These are phyloP conservation scores for Spea bombifrons DNA, from an alignment of 2,113 vertebrate species.

Conservation along the genomic window DNA sequence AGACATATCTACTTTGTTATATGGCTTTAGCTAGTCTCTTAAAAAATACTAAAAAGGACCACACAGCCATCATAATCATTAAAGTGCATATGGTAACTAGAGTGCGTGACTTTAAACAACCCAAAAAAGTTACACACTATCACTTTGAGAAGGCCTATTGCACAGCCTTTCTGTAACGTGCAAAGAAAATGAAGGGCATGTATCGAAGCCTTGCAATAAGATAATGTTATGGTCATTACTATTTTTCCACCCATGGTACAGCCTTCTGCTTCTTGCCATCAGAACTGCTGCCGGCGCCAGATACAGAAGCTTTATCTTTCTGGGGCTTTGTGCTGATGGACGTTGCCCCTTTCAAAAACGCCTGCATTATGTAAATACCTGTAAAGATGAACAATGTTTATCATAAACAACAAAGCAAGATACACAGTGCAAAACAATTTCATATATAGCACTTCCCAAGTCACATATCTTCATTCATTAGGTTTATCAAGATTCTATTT, in stretches of 20 bases:
- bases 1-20: too few species aligned
- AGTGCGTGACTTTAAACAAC: too few species aligned
- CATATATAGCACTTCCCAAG: neutral
- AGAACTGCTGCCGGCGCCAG: constrained; percentile 67
- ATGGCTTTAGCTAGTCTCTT: too few species aligned
- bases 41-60: too few species aligned
- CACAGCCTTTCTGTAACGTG: too few species aligned
- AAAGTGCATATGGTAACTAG: too few species aligned
- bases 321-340: constrained; percentile 65
- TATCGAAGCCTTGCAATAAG: neutral
- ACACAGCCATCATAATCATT: too few species aligned
- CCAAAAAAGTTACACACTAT: too few species aligned
- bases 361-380: constrained; percentile 75
- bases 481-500: too few species aligned
- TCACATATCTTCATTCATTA: neutral
- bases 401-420: neutral
- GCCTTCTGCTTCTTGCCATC: constrained; percentile 77
- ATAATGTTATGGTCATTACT: constrained; percentile 72
- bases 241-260: constrained; percentile 96
- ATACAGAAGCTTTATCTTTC: constrained; percentile 70
- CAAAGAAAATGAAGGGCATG: too few species aligned
- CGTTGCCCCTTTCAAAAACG: constrained; percentile 83
- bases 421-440: neutral
- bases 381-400: neutral
- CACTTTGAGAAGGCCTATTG: too few species aligned